Conservation (phyloP, 1,140 invertebrate genomes). For the Drosophila arizonae region DNA sequence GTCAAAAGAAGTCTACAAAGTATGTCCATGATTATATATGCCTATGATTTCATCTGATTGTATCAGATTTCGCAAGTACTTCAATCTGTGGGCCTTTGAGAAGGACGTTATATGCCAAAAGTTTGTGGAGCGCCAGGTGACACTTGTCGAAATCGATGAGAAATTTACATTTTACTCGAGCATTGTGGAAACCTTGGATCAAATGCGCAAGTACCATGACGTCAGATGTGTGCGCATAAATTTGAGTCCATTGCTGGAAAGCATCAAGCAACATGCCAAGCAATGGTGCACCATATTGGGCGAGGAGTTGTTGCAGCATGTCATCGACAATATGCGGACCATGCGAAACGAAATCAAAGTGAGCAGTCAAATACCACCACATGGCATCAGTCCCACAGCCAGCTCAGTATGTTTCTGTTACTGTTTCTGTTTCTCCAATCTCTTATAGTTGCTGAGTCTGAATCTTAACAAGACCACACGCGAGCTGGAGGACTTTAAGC, state of each 20-base stretch:
- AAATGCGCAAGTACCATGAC: slow-evolving; percentile 85
- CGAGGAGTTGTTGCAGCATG: slow-evolving; percentile 85
- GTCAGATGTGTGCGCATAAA: slow-evolving; percentile 88
- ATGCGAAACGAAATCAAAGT: slow-evolving; percentile 84
- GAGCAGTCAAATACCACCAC: slow-evolving; percentile 29
- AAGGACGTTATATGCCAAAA: slow-evolving; percentile 89
- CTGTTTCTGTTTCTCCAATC: slow-evolving; percentile 1
- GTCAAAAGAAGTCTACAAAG: background rate
- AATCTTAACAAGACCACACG: slow-evolving; percentile 89
- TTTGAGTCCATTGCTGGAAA: slow-evolving; percentile 85
- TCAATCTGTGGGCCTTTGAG: slow-evolving; percentile 91
- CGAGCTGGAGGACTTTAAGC: slow-evolving; percentile 91
- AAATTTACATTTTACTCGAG: slow-evolving; percentile 92
- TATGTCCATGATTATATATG: background rate
- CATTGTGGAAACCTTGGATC: slow-evolving; percentile 88
- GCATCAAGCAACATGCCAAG: slow-evolving; percentile 86
- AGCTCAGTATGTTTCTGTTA: slow-evolving; percentile 1
- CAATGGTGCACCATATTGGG: slow-evolving; percentile 89
- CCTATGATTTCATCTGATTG: background rate
- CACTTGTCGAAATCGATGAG: slow-evolving; percentile 90
- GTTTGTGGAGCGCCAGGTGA: slow-evolving; percentile 88
- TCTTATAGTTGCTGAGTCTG: slow-evolving; percentile 83
- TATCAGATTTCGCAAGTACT: slow-evolving; percentile 80
- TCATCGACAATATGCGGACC: slow-evolving; percentile 86
- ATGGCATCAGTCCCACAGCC: background rate